Evolutionary conservation across 2,797 vertebrate genomes (phyloP).

Genomic region (Tauraco hartlaubi): DNA sequence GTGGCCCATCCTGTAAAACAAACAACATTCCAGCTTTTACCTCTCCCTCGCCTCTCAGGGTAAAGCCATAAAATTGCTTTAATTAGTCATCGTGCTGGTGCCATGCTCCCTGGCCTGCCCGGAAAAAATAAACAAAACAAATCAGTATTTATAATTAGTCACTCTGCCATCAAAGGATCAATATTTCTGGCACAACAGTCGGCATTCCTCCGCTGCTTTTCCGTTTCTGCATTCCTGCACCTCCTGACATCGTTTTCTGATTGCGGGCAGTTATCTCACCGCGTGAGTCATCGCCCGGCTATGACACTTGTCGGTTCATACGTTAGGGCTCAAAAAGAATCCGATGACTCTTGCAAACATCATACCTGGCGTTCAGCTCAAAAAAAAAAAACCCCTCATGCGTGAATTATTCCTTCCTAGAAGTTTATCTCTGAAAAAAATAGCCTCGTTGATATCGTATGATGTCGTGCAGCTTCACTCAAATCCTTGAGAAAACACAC

Average conservation of each 20-base stretch:
- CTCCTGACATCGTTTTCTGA: neutral
- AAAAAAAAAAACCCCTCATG: neutral
- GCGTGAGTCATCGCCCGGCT: neutral
- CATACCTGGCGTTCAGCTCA: neutral
- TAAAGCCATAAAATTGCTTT: neutral
- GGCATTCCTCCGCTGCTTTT: slow-evolving; percentile 1
- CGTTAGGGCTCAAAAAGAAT: neutral
- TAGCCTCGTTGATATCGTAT: accelerated
- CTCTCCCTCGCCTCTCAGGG: neutral
- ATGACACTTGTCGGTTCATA: neutral
- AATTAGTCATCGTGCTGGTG: neutral
- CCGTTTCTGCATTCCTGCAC: slow-evolving; percentile 28
- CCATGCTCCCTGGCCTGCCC: neutral
- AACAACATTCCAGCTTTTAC: slow-evolving; percentile 35
- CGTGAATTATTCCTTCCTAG: neutral
- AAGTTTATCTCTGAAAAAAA: neutral
- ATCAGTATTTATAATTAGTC: neutral
- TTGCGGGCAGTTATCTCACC: neutral
- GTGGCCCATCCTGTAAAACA: slow-evolving; percentile 8
- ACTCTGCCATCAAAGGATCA: slow-evolving; percentile 7
- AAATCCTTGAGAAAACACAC: neutral
- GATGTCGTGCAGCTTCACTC: neutral
- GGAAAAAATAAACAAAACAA: neutral
- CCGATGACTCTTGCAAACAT: neutral
- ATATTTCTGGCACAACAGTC: neutral